A percentile compares a stretch with the other conserved stretches of the same genome.
Conservation (phyloP, 1,140 invertebrate genomes). For the Drosophila fuyamai region DNA sequence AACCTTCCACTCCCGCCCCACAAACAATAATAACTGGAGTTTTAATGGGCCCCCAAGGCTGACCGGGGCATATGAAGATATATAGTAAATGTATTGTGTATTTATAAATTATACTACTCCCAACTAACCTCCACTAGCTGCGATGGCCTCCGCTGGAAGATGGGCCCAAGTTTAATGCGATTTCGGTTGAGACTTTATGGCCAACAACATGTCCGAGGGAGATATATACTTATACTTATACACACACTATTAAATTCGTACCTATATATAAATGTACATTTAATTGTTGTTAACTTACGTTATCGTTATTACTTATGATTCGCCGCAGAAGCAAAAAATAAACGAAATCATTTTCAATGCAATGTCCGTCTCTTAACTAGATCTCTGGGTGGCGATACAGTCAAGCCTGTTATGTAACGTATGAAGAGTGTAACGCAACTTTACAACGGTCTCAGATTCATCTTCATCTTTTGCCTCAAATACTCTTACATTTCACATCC, state of each 20-base stretch:
- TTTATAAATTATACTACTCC: conserved; percentile 52
- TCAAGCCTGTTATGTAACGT: conserved; percentile 25
- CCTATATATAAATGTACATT: conserved; percentile 66
- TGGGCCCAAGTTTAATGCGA: conserved; percentile 39
- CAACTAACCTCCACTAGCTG: conserved; percentile 42
- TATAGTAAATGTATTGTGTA: conserved; percentile 32
- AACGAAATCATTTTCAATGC: conserved; percentile 75
- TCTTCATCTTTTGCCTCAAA: conserved; percentile 19
- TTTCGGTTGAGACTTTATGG: conserved; percentile 22
- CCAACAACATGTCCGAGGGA: conserved; percentile 13
- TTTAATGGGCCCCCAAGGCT: conserved; percentile 77
- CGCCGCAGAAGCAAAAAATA: conserved; percentile 67
- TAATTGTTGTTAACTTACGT: conserved; percentile 78
- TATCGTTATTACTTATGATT: conserved; percentile 76
- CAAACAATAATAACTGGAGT: conserved; percentile 60
- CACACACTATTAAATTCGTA: conserved; percentile 33
- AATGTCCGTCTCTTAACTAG: conserved; percentile 27
- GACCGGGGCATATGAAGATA: conserved; percentile 42
- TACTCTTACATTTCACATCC: conserved; percentile 34
- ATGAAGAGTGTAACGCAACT: conserved; percentile 39
- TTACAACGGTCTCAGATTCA: conserved; percentile 26
- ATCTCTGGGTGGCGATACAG: conserved; percentile 25
- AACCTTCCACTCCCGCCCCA: conserved; percentile 41
- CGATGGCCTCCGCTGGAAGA: conserved; percentile 46
- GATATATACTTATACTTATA: conserved; percentile 36